Conservation (phyloP, 2,888 invertebrate genomes). For the Antitype chi region DNA sequence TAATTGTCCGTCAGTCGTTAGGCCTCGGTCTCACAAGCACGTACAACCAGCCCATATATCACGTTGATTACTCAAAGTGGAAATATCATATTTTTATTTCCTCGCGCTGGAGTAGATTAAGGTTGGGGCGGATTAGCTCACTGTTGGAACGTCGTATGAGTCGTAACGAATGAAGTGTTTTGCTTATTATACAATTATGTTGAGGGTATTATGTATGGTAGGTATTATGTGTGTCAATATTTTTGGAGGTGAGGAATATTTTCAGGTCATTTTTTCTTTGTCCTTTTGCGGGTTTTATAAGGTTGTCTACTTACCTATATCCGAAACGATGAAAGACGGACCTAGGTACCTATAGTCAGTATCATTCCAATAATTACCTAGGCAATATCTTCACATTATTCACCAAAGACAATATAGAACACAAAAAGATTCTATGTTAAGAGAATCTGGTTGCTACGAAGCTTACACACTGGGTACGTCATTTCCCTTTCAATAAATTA, state of each 20-base stretch:
- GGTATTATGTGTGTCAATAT: neutral
- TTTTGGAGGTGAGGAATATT: neutral
- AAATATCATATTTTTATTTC: constrained; percentile 79
- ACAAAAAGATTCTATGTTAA: no score
- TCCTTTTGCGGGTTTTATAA: neutral
- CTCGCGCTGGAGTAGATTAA: constrained; percentile 64
- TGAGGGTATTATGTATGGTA: neutral
- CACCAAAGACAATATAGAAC: neutral
- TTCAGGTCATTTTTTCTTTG: neutral
- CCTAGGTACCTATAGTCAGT: neutral
- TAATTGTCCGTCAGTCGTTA: constrained; percentile 83
- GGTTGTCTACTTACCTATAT: neutral
- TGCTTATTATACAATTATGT: constrained; percentile 33
- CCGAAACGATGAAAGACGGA: neutral
- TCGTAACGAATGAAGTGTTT: constrained; percentile 43
- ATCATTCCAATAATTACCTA: neutral
- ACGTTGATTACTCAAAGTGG: constrained; percentile 82
- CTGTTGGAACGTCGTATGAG: constrained; percentile 42
- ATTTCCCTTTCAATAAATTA: constrained; percentile 9
- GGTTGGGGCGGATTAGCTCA: constrained; percentile 64
- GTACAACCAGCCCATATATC: constrained; percentile 77
- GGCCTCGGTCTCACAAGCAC: constrained; percentile 70
- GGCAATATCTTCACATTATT: neutral
- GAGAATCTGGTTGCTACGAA: neutral
- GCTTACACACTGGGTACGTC: neutral